Evolutionary conservation across 2,888 invertebrate genomes (phyloP).

Genomic region (Drosophila anomalata): DNA sequence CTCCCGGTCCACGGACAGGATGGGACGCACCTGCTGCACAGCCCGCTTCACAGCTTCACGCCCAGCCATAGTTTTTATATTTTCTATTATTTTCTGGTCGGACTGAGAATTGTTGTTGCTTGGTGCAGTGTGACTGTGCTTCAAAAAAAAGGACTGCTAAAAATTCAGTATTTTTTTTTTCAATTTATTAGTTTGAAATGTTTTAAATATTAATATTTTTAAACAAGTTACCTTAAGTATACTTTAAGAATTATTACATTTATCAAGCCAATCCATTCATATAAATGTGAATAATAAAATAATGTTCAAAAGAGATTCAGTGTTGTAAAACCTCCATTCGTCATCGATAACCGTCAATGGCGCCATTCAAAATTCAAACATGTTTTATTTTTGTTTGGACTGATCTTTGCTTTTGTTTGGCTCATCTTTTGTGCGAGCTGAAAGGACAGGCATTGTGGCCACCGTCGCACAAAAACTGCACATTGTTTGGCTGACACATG

Average conservation of each 20-base stretch:
- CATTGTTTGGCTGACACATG: slow-evolving; percentile 61
- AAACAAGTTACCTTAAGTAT: background rate
- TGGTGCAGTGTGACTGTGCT: background rate
- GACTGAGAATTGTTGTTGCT: slow-evolving; percentile 3
- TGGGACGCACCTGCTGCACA: slow-evolving; percentile 91
- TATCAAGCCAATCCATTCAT: background rate
- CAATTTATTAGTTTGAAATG: background rate
- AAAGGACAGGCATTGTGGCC: slow-evolving; percentile 62
- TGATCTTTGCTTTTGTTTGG: slow-evolving; percentile 32
- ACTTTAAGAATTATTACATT: background rate
- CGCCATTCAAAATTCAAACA: slow-evolving; percentile 1
- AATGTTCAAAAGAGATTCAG: background rate
- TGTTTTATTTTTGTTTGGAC: slow-evolving; percentile 10
- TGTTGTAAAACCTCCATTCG: background rate
- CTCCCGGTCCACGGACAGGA: slow-evolving; percentile 90
- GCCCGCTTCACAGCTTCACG: slow-evolving; percentile 85
- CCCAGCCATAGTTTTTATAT: slow-evolving; percentile 73
- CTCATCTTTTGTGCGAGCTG: slow-evolving; percentile 54
- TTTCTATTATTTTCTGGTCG: background rate
- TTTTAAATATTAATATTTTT: no score
- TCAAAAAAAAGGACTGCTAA: background rate
- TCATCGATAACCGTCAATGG: background rate
- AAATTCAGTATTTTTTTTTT: background rate
- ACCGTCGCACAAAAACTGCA: slow-evolving; percentile 49
- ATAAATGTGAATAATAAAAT: background rate